Percentiles rank a stretch among this genome's conserved stretches.
Evolutionary conservation across 2,113 vertebrate genomes (phyloP).

Genomic region (Atherinomorus stipes): DNA sequence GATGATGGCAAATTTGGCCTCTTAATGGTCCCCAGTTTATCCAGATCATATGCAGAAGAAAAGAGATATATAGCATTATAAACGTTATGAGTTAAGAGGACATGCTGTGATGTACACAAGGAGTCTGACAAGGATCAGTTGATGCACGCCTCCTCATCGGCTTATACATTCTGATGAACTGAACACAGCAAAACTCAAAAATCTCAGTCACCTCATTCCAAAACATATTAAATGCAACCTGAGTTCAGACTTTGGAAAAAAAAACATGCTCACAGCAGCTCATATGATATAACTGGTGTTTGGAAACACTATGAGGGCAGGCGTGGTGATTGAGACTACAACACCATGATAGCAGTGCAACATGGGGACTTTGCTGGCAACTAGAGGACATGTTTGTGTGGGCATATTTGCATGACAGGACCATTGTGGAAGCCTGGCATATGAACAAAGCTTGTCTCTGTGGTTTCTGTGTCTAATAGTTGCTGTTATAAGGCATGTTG

Average conservation of each 20-base stretch:
- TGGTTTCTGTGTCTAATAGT: conserved; percentile 52
- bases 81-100: too few relatives aligned
- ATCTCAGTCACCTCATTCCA: too few relatives aligned
- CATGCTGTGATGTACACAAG: too few relatives aligned
- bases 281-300: conserved; percentile 15
- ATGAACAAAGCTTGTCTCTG: conserved; percentile 72
- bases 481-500: conserved; percentile 53
- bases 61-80: too few relatives aligned
- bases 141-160: too few relatives aligned
- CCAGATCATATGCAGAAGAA: too few relatives aligned
- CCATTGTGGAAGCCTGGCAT: conserved; percentile 63
- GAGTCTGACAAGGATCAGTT: too few relatives aligned
- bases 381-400: conserved; percentile 65
- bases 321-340: conserved; percentile 30
- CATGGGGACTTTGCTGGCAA: conserved; percentile 43
- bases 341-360: conserved; percentile 34
- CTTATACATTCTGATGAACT: too few relatives aligned
- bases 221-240: too few relatives aligned
- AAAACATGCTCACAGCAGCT: neutral
- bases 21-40: too few relatives aligned
- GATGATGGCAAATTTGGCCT: too few relatives aligned
- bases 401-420: conserved; percentile 68
- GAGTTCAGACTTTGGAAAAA: neutral
- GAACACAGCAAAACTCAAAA: too few relatives aligned
- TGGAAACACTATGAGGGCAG: conserved; percentile 20